A percentile compares a stretch with the other conserved stretches of the same genome.
Evolutionary conservation across 2,888 invertebrate genomes (phyloP).

Genomic region (Aleiodes alternator): DNA sequence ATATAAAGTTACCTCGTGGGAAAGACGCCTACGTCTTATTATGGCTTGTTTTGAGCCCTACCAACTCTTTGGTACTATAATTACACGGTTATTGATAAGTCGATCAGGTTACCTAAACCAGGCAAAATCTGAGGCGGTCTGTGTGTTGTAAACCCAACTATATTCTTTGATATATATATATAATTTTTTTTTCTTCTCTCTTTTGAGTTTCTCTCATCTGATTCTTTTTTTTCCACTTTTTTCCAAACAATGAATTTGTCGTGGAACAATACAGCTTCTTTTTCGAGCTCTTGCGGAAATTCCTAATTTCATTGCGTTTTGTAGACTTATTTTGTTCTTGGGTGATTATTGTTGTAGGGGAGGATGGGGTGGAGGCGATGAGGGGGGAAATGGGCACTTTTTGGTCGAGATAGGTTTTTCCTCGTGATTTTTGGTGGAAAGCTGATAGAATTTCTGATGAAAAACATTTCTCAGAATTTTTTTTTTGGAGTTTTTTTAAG

Average conservation of each 20-base stretch:
- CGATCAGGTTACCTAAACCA: conserved; percentile 72
- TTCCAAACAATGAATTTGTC: conserved; percentile 40
- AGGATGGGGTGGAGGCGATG: background rate
- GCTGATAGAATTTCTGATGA: too few species aligned
- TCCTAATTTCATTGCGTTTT: conserved; percentile 13
- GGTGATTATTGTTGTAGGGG: background rate
- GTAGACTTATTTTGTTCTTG: background rate
- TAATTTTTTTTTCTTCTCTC: conserved; percentile 27
- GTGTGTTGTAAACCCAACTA: conserved; percentile 41
- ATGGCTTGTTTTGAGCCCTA: conserved; percentile 75
- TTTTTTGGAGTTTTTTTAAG: too few species aligned
- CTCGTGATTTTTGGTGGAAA: too few species aligned
- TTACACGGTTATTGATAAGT: conserved; percentile 76
- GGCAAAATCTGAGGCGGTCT: conserved; percentile 37
- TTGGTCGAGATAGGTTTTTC: too few species aligned
- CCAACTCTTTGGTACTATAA: conserved; percentile 75
- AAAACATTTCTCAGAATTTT: too few species aligned
- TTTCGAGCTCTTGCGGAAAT: conserved; percentile 16
- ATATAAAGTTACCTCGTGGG: conserved; percentile 75
- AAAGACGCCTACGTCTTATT: conserved; percentile 75
- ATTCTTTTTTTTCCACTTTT: conserved; percentile 42
- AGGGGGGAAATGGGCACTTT: background rate
- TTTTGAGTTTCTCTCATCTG: conserved; percentile 38
- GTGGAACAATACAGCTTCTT: conserved; percentile 12
- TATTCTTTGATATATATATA: conserved; percentile 36